Evolutionary conservation across 2,113 vertebrate genomes (phyloP).

Genomic region (Psilopogon haemacephalus): DNA sequence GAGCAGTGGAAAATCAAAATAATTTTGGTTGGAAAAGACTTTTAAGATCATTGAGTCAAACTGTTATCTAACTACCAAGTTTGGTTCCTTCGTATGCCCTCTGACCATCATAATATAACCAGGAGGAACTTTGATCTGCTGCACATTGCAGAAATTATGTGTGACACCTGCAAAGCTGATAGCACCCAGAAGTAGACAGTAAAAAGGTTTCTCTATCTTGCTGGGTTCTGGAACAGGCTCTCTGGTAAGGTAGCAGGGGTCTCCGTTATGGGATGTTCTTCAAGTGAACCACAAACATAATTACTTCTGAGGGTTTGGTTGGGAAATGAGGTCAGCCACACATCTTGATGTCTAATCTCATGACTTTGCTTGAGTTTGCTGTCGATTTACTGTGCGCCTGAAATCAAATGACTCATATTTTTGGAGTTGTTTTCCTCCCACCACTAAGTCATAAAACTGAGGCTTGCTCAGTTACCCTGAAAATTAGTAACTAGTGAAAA

Average conservation of each 20-base stretch:
- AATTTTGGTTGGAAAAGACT: no score
- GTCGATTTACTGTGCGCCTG: not conserved
- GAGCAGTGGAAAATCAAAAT: not conserved
- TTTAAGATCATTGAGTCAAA: no score
- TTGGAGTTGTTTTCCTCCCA: not conserved
- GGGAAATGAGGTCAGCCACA: not conserved
- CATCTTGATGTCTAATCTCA: not conserved
- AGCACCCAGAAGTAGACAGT: not conserved
- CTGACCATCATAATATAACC: not conserved
- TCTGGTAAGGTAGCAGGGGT: not conserved
- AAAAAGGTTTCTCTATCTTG: not conserved
- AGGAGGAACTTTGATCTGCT: not conserved
- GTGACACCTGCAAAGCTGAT: not conserved
- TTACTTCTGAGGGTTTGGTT: not conserved
- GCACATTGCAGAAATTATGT: not conserved
- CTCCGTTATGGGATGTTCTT: rapidly evolving
- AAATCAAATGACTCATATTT: not conserved
- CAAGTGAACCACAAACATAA: not conserved
- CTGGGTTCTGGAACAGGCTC: not conserved
- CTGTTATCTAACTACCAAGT: no score
- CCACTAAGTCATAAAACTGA: not conserved
- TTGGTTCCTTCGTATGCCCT: not conserved
- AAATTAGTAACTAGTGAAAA: not conserved
- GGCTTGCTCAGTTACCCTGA: not conserved
- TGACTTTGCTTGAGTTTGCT: not conserved